Evolutionary conservation across 2,113 vertebrate genomes (phyloP), one percentile per base, ranked within the genome.

Genomic region (Trematocara macrostoma): DNA sequence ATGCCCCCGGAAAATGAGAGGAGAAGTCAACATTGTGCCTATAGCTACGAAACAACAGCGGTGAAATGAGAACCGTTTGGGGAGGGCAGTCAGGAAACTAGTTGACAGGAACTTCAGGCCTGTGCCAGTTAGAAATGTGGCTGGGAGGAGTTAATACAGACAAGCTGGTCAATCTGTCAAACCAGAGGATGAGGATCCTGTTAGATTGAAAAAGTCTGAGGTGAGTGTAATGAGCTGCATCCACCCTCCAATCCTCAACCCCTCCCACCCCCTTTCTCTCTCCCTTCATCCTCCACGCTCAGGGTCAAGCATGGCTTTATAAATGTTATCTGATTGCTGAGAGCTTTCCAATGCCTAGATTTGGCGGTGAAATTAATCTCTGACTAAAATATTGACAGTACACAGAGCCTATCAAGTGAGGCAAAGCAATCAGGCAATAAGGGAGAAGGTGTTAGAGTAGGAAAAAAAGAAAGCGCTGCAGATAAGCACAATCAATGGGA

Each of bases 341-440:
- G 89, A 91, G 93, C 91, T 94, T 94, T 92, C 88, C 87, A 87
- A 87, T 88, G 79, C 93, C 42, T n/a, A 74, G 87, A 94, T 92
- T 91, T 79, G 11, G 88, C 16, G 15, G 86, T 89, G 92, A 95
- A 96, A 96, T 95, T 95, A 95, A 96, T 96, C 95, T 95, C 94
- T 88, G 94, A 92, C 93, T 94, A 90, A 93, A 94, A 95, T 94
- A 96, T 96, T 91, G 94, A 95, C 52, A 82, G 81, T 88, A 87
- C 78, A 84, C 88, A 88, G 79, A 89, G 87, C 67, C 82, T 83
- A 93, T 93, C 92, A 91, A 92, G 85, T 64, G 88, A 86, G 88
- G 92, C 74, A 79, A 92, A 92, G 91, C 90, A 93, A 93, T 94
- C 91, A 85, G 90, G 91, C 92, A 92, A 90, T 88, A 88, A 87